Percentiles rank a stretch among this genome's conserved stretches.
Evolutionary conservation across 2,888 invertebrate species (phyloP).

Genomic region (Metallyticus violacea): DNA sequence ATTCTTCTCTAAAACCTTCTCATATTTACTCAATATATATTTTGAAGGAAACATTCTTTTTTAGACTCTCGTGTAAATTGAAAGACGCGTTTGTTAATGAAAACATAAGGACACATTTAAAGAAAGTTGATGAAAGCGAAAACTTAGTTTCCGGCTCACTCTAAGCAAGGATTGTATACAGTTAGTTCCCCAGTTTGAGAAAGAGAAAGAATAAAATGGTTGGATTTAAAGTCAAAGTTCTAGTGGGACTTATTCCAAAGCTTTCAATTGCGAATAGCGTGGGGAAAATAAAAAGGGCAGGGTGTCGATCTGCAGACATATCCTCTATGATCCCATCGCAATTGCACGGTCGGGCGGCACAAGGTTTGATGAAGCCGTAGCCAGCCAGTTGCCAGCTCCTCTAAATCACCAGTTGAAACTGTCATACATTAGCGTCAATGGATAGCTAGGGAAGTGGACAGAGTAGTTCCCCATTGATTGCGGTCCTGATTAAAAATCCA

Average conservation of each 20-base stretch:
- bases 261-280: not conserved
- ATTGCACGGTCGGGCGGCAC: not conserved
- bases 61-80: no score
- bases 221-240: not conserved
- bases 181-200: not conserved
- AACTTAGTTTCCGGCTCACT: no score
- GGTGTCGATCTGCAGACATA: not conserved
- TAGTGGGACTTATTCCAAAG: not conserved
- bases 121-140: no score
- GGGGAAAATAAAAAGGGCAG: not conserved
- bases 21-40: no score
- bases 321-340: not conserved
- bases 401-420: not conserved
- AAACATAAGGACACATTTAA: no score
- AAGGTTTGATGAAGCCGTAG: not conserved
- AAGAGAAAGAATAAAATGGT: not conserved
- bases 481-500: conserved; percentile 16
- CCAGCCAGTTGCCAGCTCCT: not conserved
- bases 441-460: not conserved
- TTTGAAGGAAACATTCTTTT: no score
- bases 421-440: conserved; percentile 12
- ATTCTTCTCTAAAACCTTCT: no score
- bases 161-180: no score
- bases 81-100: no score
- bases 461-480: not conserved